Evolutionary conservation across 2,797 vertebrate species (phyloP).

Genomic region (Pogoniulus pusillus): DNA sequence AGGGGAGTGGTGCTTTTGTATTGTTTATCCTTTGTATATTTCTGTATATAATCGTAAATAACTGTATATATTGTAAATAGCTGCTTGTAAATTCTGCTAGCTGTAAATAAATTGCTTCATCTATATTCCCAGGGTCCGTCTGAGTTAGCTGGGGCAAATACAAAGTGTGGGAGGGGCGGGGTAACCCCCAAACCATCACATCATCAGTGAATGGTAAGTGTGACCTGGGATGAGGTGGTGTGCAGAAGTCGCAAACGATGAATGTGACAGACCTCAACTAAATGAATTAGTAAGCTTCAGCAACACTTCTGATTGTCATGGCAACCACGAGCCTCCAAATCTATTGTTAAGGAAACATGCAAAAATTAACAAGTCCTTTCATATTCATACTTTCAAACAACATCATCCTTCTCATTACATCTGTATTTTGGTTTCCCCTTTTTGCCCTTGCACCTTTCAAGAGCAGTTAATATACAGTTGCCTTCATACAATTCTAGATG

Average conservation of each 20-base stretch:
- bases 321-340: constrained; percentile 35
- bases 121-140: no score
- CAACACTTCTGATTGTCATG: constrained; percentile 34
- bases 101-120: no score
- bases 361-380: background rate
- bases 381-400: background rate
- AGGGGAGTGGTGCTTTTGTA: no score
- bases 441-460: background rate
- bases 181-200: no score
- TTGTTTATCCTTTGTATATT: no score
- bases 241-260: background rate
- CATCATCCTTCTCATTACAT: background rate
- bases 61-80: no score
- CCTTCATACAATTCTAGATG: background rate
- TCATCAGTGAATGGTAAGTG: background rate
- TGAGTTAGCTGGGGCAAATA: no score
- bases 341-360: constrained; percentile 24
- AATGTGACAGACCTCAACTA: background rate
- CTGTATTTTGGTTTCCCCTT: background rate
- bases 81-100: no score
- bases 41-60: no score
- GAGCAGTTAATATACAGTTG: background rate
- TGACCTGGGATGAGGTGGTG: background rate
- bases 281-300: constrained; percentile 50
- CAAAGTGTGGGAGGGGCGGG: no score